Evolutionary conservation across 2,113 vertebrate species (phyloP).

Genomic region (Labeo rohita): DNA sequence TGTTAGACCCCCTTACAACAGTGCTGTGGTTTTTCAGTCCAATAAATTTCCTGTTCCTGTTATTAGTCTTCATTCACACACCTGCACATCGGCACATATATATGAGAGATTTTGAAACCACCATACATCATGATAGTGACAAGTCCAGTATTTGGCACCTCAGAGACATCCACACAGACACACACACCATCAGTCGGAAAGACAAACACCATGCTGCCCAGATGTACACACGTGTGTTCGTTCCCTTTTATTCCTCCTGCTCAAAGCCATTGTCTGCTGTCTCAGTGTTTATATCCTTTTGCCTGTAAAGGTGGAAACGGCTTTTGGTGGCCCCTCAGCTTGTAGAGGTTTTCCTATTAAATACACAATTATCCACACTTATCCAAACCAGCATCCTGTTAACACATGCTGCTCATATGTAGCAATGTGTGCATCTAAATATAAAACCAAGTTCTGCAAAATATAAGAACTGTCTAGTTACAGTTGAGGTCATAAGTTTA

Average conservation of each 20-base stretch:
- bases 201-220: constrained; percentile 31
- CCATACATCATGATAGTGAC: constrained; percentile 1
- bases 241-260: constrained; percentile 27
- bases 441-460: neutral
- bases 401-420: neutral
- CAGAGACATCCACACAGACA: constrained; percentile 61
- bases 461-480: neutral
- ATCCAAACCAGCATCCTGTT: neutral
- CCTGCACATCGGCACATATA: neutral
- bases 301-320: constrained; percentile 68
- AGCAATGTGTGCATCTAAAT: neutral
- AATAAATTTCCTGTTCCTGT: neutral
- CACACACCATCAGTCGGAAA: constrained; percentile 47
- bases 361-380: constrained; percentile 50
- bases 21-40: neutral
- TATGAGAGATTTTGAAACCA: neutral
- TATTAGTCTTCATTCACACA: neutral
- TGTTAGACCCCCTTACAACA: neutral
- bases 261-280: constrained; percentile 39
- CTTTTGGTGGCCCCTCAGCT: constrained; percentile 54
- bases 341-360: constrained; percentile 45
- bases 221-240: constrained; percentile 4
- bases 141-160: constrained; percentile 30
- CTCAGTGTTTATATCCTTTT: constrained; percentile 59
- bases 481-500: too few species aligned